These are phyloP conservation scores for Thaumatotibia leucotreta DNA, from an alignment of 1,140 invertebrate species.

Conservation along the genomic window DNA sequence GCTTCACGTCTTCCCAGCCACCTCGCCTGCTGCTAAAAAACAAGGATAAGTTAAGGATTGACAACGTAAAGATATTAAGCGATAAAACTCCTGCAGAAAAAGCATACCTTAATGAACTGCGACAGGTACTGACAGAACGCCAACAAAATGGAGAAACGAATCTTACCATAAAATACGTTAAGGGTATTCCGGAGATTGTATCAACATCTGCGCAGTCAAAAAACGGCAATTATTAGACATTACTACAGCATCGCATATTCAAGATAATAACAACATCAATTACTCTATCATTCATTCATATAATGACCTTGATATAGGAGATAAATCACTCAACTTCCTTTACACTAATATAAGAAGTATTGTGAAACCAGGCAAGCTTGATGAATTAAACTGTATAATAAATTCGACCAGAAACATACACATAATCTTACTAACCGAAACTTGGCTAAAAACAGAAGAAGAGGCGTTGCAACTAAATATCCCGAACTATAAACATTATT, in stretches of 20 bases:
- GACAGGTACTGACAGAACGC: conserved; percentile 20
- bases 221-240: neutral
- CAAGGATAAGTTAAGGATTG: too few species aligned
- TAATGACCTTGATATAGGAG: neutral
- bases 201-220: neutral
- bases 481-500: conserved; percentile 13
- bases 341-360: conserved; percentile 25
- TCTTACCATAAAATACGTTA: conserved; percentile 25
- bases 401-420: neutral
- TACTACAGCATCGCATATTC: neutral
- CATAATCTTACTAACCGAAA: conserved; percentile 8
- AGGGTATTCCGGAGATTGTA: conserved; percentile 26
- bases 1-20: neutral
- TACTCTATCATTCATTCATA: conserved; percentile 6
- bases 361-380: conserved; percentile 19
- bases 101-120: conserved; percentile 18
- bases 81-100: conserved; percentile 17
- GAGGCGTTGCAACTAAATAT: neutral
- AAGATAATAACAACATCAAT: neutral
- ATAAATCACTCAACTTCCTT: conserved; percentile 19
- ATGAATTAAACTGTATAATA: conserved; percentile 16
- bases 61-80: conserved; percentile 6
- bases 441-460: conserved; percentile 15
- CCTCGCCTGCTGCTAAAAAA: neutral
- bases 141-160: conserved; percentile 22